These are phyloP conservation scores for Stenchaetothrips biformis DNA, from an alignment of 2,888 invertebrate genomes.

Conservation along the genomic window DNA sequence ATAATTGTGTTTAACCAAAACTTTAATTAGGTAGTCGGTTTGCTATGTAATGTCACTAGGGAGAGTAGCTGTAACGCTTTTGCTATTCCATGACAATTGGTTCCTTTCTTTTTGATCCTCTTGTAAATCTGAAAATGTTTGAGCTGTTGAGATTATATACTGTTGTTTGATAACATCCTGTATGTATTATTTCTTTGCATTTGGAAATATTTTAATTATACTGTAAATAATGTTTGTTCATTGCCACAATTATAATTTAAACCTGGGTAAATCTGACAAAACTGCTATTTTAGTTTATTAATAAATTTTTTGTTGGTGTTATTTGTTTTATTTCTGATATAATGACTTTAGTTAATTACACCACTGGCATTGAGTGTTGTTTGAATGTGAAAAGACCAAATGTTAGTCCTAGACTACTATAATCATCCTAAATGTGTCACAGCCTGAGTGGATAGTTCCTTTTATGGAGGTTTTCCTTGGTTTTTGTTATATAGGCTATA, in stretches of 20 bases:
- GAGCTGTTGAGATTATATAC: neutral
- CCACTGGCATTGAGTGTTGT: slow-evolving; percentile 5
- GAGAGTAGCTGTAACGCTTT: too few species aligned
- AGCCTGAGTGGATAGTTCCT: too few species aligned
- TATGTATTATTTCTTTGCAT: neutral
- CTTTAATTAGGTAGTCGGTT: too few species aligned
- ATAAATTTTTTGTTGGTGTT: neutral
- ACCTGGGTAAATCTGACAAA: neutral
- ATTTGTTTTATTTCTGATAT: too few species aligned
- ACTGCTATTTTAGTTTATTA: neutral
- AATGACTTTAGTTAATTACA: neutral
- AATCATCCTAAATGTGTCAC: too few species aligned
- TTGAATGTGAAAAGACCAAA: neutral
- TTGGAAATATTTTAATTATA: neutral
- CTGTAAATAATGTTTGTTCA: neutral
- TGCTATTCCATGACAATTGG: too few species aligned
- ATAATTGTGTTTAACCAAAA: too few species aligned
- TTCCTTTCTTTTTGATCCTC: too few species aligned
- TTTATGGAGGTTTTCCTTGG: too few species aligned
- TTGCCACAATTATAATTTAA: neutral
- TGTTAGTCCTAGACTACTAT: neutral
- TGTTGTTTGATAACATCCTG: neutral
- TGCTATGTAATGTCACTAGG: too few species aligned
- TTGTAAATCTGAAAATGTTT: neutral
- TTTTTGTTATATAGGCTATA: too few species aligned